Percentiles rank a stretch among this genome's conserved stretches.
These are phyloP conservation scores for Arenaria interpres DNA, from an alignment of 2,113 vertebrate species.

Conservation along the genomic window DNA sequence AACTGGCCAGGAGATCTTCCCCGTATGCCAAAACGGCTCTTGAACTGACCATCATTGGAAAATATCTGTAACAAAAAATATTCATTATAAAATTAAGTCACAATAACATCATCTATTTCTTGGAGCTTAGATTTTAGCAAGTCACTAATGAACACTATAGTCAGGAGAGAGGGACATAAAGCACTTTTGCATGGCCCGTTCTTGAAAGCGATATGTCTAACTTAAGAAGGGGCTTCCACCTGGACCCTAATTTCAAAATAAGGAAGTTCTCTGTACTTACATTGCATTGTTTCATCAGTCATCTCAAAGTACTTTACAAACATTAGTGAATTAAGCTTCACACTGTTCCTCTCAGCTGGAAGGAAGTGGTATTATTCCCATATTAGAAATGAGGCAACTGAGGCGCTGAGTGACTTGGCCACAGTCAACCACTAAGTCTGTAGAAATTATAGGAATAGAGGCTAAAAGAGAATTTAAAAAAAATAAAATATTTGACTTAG, in stretches of 20 bases:
- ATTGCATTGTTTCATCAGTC: not conserved
- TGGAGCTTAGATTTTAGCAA: not conserved
- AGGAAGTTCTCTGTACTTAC: not conserved
- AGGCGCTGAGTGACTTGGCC: not conserved
- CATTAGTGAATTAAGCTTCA: not conserved
- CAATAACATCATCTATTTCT: not conserved
- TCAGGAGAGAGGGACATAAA: not conserved
- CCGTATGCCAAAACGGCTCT: conserved; percentile 92
- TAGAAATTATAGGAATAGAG: not conserved
- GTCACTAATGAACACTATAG: not conserved
- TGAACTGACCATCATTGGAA: conserved; percentile 94
- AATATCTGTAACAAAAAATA: conserved; percentile 83
- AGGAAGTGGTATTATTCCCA: not conserved
- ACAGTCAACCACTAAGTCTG: not conserved
- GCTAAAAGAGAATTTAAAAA: not conserved
- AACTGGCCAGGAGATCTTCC: conserved; percentile 93
- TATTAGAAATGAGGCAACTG: not conserved
- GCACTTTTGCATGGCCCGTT: not conserved
- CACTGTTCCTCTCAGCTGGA: not conserved
- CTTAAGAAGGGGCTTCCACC: not conserved
- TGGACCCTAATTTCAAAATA: not conserved
- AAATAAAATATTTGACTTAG: not conserved
- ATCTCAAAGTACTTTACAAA: not conserved
- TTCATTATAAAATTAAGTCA: not conserved
- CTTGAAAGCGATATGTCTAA: not conserved